These are phyloP conservation scores for Cryptophagus acutangulus DNA, from an alignment of 2,888 invertebrate species.

Conservation along the genomic window DNA sequence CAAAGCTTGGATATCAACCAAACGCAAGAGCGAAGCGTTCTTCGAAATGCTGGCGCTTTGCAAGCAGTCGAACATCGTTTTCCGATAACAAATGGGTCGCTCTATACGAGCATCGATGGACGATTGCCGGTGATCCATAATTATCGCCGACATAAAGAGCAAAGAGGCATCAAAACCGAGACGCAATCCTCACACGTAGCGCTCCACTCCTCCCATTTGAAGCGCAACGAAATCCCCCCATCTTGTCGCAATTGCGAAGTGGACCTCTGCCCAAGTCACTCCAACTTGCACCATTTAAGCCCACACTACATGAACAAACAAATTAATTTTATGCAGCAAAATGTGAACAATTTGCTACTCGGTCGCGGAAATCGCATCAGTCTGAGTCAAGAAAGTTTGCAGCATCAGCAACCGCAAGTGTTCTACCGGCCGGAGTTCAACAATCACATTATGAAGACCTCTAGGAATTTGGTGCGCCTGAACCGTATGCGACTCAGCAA, in stretches of 20 bases:
- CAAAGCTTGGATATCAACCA: conserved; percentile 42
- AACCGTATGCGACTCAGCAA: conserved; percentile 40
- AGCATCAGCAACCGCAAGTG: conserved; percentile 22
- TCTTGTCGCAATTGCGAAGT: conserved; percentile 34
- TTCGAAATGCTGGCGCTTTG: conserved; percentile 32
- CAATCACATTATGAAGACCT: conserved; percentile 30
- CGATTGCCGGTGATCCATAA: conserved; percentile 52
- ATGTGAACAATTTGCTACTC: conserved; percentile 10
- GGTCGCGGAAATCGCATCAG: conserved; percentile 27
- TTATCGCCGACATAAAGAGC: conserved; percentile 45
- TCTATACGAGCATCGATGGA: conserved; percentile 52
- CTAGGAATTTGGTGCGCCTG: conserved; percentile 33
- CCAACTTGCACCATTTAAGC: conserved; percentile 37
- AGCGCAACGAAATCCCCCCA: conserved; percentile 20
- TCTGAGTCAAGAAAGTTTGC: conserved; percentile 34
- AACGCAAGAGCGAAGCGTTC: conserved; percentile 32
- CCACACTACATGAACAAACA: conserved; percentile 36
- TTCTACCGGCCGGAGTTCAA: conserved; percentile 15
- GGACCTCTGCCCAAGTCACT: conserved; percentile 37
- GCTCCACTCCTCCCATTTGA: conserved; percentile 38
- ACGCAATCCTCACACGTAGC: conserved; percentile 37
- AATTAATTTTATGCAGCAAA: conserved; percentile 31
- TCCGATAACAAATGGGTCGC: conserved; percentile 56
- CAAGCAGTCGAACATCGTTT: conserved; percentile 53
- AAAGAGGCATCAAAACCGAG: conserved; percentile 21